phyloP scores from a whole-genome alignment of 2,888 invertebrate species.

The Acrobasis suavella region DNA sequence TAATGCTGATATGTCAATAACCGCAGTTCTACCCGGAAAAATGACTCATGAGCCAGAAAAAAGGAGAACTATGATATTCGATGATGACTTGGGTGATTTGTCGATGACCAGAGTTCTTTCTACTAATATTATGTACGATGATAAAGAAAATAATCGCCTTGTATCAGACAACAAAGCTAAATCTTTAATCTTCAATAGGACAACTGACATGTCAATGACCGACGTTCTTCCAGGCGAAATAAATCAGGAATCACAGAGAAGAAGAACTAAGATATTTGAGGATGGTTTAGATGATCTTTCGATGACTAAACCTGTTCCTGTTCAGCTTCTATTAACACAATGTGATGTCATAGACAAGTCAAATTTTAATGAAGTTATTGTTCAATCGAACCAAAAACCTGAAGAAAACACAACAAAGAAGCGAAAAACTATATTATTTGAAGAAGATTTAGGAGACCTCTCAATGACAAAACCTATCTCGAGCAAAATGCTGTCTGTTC shows the following conservation, averaged over 20 bases:
- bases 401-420: background rate
- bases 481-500: conserved; percentile 12
- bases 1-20: conserved; percentile 2
- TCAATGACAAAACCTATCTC: conserved; percentile 22
- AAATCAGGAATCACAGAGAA: background rate
- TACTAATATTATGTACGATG: conserved; percentile 24
- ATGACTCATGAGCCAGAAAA: conserved; percentile 19
- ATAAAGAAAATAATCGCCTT: background rate
- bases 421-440: conserved; percentile 10
- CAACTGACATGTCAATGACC: conserved; percentile 28
- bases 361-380: background rate
- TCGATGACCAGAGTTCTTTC: conserved; percentile 46
- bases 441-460: conserved; percentile 1
- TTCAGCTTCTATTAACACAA: conserved; percentile 18
- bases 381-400: background rate
- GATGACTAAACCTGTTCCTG: conserved; percentile 37
- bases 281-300: conserved; percentile 37
- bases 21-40: background rate
- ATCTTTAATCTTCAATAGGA: conserved; percentile 21
- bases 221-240: conserved; percentile 19
- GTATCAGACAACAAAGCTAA: background rate
- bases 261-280: conserved; percentile 39
- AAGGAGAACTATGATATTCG: conserved; percentile 34
- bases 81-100: conserved; percentile 38
- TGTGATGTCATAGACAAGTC: background rate